Base-by-base conservation (phyloP, 2,113 vertebrate genomes). In the Brachyistius frenatus region DNA sequence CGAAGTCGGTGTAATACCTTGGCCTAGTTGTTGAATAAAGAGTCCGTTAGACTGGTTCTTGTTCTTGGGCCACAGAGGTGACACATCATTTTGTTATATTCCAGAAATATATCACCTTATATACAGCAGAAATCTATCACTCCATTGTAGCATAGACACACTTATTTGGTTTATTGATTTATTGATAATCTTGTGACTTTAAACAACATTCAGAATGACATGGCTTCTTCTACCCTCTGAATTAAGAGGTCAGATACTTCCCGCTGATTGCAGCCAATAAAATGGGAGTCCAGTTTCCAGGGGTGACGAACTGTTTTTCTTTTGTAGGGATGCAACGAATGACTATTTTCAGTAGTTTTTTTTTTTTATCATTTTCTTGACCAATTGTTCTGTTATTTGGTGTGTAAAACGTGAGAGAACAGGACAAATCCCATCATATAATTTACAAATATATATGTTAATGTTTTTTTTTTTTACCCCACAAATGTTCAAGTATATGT, bases 1-100 rank as follows among this genome's bases (percentile, higher is more conserved):
- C 0, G 31, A 37, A 64, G 76, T 66, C 80, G 37, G 44, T 13
- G 35, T 64, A 56, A 58, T n/a, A 61, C 39, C 6, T 4, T 78
- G 85, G 78, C 87, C 87, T 79, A 81, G 62, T 80, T 90, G 33
- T 35, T 1, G 2, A 32, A 36, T 49, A 35, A 57, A 55, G 70
- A 15, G 47, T 60, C 65, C 57, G 14, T 39, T 7, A 55, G 50
- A 55, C 23, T n/a, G 31, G 14, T 68, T 73, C n/a, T 37, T 55
- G 5, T 15, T 6, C 62, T 65, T 60, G 61, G 61, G 39, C 56
- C 36, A n/a, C 16, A 39, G 39, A 58, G 4, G 32, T 56, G 64
- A 66, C 55, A 56, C 8, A 31, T 33, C 23, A 5, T 33, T 35
- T 23, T 54, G 13, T 50, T 23, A 61, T 31, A 39, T 41, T 58